Evolutionary conservation across 2,113 vertebrate genomes (phyloP).

Genomic region (Peromyscus californicus): DNA sequence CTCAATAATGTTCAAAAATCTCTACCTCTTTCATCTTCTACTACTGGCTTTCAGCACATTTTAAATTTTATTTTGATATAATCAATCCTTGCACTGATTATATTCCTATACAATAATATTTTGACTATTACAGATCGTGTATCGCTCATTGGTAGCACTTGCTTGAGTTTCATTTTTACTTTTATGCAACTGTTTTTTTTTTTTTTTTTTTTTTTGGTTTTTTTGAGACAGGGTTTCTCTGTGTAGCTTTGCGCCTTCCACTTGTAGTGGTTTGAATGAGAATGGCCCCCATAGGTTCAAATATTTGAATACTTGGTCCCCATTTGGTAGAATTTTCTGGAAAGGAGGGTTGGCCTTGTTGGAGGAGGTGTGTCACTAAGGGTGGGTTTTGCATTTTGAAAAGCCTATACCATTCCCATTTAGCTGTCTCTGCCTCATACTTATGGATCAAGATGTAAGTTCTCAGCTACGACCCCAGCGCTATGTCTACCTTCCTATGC

Average conservation of each 20-base stretch:
- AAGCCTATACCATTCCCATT: too few species aligned
- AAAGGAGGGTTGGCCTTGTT: not conserved
- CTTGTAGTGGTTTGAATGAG: not conserved
- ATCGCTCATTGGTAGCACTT: not conserved
- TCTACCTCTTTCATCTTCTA: not conserved
- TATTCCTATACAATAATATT: not conserved
- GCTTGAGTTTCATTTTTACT: not conserved
- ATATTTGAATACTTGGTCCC: not conserved
- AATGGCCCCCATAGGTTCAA: not conserved
- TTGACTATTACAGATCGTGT: not conserved
- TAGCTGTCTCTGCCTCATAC: not conserved
- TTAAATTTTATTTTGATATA: not conserved
- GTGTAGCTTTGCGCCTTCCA: too few species aligned
- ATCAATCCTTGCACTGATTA: not conserved
- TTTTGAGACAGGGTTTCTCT: too few species aligned
- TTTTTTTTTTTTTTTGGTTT: too few species aligned
- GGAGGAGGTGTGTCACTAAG: too few species aligned
- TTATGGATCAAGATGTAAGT: not conserved
- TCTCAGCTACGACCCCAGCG: not conserved
- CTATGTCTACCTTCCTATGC: not conserved
- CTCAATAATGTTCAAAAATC: not conserved
- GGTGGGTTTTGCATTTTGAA: not conserved
- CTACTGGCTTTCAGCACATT: not conserved
- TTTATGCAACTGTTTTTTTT: not conserved
- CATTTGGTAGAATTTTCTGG: not conserved